Evolutionary conservation across 2,113 vertebrate species (phyloP), one percentile per base, ranked within the genome.

Genomic region (Thomomys bottae): DNA sequence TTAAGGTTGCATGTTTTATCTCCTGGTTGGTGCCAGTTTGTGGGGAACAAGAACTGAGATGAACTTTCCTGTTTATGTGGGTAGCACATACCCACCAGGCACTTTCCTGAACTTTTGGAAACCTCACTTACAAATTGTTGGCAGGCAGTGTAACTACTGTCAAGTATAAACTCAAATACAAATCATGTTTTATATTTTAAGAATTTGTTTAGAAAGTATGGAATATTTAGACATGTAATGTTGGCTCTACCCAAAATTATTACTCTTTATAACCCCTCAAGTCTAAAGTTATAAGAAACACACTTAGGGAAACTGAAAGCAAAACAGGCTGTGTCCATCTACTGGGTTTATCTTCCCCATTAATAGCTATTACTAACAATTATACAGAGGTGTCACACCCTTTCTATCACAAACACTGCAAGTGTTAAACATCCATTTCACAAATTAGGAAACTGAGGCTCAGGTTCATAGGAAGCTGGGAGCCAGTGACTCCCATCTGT

Each of bases 101-200:
- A 70, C 36, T 86, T 30, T 64, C 83, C 78, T 32, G 30, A 90
- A 91, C 8, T 61, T 91, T 2, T 93, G 26, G 85, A 93, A 95
- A 68, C 11, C 20, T 75, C 23, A 23, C 32, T 91, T 85, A 81
- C 61, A 93, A 66, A 83, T 49, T 28, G 38, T 26, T 77, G 38
- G 57, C 32, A 93, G 23, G 49, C 67, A 87, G 76, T 17, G 1
- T 5, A 76, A 92, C 45, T 20, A 34, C 18, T 45, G n/a, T 3
- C 28, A 70, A 94, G 18, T 49, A 1, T 70, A 83, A 79, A 79
- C 28, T 42, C 82, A 88, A 83, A 73, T 18, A 10, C 70, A 88
- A 81, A 42, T 36, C 40, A 32, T 20, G 79, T 79, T 68, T 68
- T 68, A 14, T 17, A 4, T 82, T 89, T 83, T 11, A 76, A 95